Percentiles rank a stretch among this genome's conserved stretches.
Evolutionary conservation across 1,140 invertebrate species (phyloP).

Genomic region (Lamellibrachia luymesi): DNA sequence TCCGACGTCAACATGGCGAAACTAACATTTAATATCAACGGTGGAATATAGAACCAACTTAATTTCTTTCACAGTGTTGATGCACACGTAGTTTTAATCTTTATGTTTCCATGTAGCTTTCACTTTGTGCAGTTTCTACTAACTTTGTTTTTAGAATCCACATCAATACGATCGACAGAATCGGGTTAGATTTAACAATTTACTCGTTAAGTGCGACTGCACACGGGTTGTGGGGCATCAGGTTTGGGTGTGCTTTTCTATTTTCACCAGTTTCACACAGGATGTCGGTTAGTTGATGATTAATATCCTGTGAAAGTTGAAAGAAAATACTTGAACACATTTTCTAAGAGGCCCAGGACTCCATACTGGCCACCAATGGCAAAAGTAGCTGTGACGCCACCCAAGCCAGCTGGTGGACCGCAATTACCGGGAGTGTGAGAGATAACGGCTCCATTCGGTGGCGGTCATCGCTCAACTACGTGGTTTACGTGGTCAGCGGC

Average conservation of each 20-base stretch:
- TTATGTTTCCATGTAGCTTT: background rate
- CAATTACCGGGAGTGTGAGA: background rate
- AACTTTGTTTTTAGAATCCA: background rate
- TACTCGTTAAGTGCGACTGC: background rate
- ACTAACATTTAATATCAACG: background rate
- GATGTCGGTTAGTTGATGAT: no score
- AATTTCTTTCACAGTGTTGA: background rate
- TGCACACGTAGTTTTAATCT: background rate
- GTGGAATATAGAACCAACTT: background rate
- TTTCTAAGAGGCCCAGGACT: no score
- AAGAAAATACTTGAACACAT: no score
- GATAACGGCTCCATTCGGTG: background rate
- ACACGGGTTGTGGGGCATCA: background rate
- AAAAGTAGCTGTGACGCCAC: no score
- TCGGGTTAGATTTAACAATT: background rate
- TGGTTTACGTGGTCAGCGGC: background rate
- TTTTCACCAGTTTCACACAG: no score
- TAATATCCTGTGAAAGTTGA: no score
- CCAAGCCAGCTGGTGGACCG: no score
- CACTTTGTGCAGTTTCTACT: background rate
- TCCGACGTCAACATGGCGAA: background rate
- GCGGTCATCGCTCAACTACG: background rate
- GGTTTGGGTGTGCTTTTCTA: no score
- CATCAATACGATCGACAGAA: background rate
- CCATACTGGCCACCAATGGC: no score